Base-by-base conservation (phyloP, 2,113 vertebrate genomes). In the Symphodus melops region DNA sequence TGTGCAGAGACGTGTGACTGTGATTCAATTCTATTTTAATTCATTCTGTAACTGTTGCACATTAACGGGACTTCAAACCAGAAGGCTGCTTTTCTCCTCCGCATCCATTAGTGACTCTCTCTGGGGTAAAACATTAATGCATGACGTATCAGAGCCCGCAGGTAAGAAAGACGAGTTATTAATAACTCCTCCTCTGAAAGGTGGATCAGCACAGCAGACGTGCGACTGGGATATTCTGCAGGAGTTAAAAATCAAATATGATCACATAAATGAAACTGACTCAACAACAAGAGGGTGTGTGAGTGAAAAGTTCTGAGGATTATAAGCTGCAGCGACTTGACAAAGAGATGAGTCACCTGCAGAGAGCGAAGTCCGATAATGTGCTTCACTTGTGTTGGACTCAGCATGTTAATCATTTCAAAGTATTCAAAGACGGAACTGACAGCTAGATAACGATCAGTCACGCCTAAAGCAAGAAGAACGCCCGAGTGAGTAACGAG, bases 41-140 rank as follows among this genome's bases (percentile, higher is more conserved):
- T 51, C 55, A 28, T 39, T 56, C 49, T 42, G 8, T 63, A 23
- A 17, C 37, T 52, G 21, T 44, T 52, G 28, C 12, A 61, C 37
- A 1, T 46, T 28, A 70, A 77, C 3, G 17, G 57, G 33, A 48
- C 9, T 46, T 44, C 54, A 2, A 7, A 6, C 21, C 19, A 4
- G 17, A 49, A 19, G 48, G 23, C 52, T 53, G 39, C n/a, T 67
- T 70, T 67, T 62, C 42, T 73, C 17, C 55, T 19, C 44, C 36
- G 46, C 17, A 60, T 55, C 8, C 21, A 44, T 57, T 61, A 61
- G 12, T 56, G 41, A 49, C n/a, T 59, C 42, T 51, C 33, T 56
- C 70, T 19, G 8, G 17, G n/a, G n/a, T n/a, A n/a, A n/a, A n/a
- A n/a, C n/a, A n/a, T n/a, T n/a, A n/a, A n/a, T n/a, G n/a, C n/a